These are phyloP conservation scores for Madoqua kirkii DNA, from an alignment of 2,113 vertebrate species.

Conservation along the genomic window DNA sequence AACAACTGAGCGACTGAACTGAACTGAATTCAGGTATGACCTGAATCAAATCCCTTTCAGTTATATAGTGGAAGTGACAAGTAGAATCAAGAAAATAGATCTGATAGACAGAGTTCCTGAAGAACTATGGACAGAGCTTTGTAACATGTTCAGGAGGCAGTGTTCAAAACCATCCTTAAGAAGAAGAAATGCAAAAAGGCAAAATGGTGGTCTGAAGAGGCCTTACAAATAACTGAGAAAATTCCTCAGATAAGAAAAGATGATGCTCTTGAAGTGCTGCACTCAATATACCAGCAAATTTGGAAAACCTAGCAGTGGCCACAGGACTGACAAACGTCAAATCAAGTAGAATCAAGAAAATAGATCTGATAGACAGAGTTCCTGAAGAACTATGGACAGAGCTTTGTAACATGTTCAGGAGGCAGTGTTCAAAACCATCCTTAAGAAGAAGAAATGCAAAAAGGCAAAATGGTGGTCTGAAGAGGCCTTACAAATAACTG, in stretches of 20 bases:
- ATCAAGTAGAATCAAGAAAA: neutral
- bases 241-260: neutral
- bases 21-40: neutral
- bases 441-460: too few species aligned
- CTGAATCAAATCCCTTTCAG: neutral
- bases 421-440: too few species aligned
- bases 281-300: neutral
- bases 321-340: too few species aligned
- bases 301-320: neutral
- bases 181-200: neutral
- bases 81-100: neutral
- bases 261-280: neutral
- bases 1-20: too few species aligned
- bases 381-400: too few species aligned
- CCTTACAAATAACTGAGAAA: neutral
- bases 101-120: neutral
- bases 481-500: too few species aligned
- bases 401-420: too few species aligned
- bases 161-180: neutral
- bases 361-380: too few species aligned
- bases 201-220: neutral
- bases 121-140: neutral
- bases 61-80: neutral
- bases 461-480: too few species aligned
- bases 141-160: neutral